These are phyloP conservation scores for Calliopsis andreniformis DNA, from an alignment of 1,140 invertebrate species.

Conservation along the genomic window DNA sequence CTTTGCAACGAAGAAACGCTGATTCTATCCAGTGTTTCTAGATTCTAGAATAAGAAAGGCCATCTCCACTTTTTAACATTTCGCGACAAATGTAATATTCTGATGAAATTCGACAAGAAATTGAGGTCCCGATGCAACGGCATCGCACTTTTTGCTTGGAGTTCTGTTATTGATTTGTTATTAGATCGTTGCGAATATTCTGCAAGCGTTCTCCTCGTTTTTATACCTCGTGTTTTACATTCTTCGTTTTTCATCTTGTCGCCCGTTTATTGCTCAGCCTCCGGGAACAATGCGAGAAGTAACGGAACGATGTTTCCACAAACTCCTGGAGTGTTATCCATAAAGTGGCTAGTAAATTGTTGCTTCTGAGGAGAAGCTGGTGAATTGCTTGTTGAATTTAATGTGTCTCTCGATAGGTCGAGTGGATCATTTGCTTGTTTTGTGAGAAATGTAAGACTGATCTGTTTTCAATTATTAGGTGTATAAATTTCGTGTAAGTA, in stretches of 20 bases:
- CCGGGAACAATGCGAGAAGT: conserved; percentile 33
- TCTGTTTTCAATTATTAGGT: too few relatives aligned
- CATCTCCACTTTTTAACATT: conserved; percentile 7
- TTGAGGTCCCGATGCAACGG: conserved; percentile 12
- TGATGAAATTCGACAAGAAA: conserved; percentile 5
- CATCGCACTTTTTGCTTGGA: not conserved
- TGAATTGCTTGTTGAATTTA: too few relatives aligned
- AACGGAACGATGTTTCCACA: conserved; percentile 20
- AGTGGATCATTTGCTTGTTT: too few relatives aligned
- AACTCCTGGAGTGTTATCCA: conserved; percentile 11
- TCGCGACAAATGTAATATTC: conserved; percentile 8
- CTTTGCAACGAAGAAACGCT: not conserved
- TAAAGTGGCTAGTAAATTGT: not conserved
- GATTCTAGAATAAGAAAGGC: not conserved
- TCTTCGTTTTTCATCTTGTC: conserved; percentile 19
- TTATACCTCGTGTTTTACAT: conserved; percentile 25
- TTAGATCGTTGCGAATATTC: conserved; percentile 32
- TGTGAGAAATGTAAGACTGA: too few relatives aligned
- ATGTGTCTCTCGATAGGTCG: too few relatives aligned
- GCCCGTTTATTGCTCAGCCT: conserved; percentile 20
- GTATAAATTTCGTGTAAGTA: too few relatives aligned
- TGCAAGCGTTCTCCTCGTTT: conserved; percentile 28
- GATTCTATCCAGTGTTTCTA: not conserved
- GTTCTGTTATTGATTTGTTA: conserved; percentile 41
- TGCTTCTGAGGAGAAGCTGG: not conserved